phyloP scores from a whole-genome alignment of 1,140 invertebrate genomes.

The Antheraea mylitta region DNA sequence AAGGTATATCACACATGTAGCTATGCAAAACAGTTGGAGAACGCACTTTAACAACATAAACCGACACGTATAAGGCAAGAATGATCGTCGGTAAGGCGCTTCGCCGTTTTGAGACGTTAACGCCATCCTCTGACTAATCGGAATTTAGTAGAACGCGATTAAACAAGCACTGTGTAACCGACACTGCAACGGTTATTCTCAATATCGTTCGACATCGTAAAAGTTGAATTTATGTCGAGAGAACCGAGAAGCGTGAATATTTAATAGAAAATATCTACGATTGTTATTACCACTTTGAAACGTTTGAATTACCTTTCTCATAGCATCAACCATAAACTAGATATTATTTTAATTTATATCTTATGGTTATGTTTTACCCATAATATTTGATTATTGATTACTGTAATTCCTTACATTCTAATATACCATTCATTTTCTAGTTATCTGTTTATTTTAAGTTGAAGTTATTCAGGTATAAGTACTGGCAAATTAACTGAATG shows the following conservation, averaged over 20 bases:
- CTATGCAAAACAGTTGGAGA: not conserved
- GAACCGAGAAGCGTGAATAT: too few relatives aligned
- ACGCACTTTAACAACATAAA: not conserved
- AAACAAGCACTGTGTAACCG: slow-evolving; percentile 14
- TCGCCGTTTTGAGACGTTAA: slow-evolving; percentile 21
- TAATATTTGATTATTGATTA: too few relatives aligned
- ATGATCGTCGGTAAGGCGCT: slow-evolving; percentile 3
- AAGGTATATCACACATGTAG: too few relatives aligned
- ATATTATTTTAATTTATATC: too few relatives aligned
- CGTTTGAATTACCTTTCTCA: too few relatives aligned
- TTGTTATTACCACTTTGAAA: not conserved
- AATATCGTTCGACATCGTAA: not conserved
- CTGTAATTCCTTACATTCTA: too few relatives aligned
- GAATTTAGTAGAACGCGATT: slow-evolving; percentile 20
- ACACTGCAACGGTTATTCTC: slow-evolving; percentile 1
- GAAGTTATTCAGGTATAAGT: too few relatives aligned
- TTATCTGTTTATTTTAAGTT: too few relatives aligned
- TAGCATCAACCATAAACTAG: too few relatives aligned
- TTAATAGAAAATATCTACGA: not conserved
- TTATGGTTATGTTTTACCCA: too few relatives aligned
- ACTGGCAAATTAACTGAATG: too few relatives aligned
- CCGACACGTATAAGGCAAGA: not conserved
- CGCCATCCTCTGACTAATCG: slow-evolving; percentile 26
- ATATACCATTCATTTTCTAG: too few relatives aligned
- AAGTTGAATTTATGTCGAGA: slow-evolving; percentile 7